Evolutionary conservation across 2,113 vertebrate species (phyloP).

Genomic region (Bothrops jararaca): DNA sequence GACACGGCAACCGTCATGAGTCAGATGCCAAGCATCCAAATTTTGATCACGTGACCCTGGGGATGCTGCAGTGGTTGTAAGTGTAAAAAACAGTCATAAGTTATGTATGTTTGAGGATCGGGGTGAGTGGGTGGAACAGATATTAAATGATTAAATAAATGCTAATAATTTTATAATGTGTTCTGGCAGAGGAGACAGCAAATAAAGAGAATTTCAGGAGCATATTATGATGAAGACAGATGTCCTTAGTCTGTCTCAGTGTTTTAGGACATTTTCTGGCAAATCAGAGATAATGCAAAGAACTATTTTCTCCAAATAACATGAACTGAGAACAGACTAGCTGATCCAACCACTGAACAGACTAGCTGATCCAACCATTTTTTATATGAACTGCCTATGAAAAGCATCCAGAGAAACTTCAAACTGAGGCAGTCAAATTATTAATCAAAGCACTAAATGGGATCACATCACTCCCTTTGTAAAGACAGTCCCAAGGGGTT

Average conservation of each 20-base stretch:
- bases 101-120: background rate
- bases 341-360: background rate
- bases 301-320: background rate
- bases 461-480: background rate
- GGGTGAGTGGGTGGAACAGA: background rate
- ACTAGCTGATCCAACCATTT: background rate
- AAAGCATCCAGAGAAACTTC: background rate
- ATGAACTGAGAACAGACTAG: background rate
- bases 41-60: too few species aligned
- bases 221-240: background rate
- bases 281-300: background rate
- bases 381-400: background rate
- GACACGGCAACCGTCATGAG: too few species aligned
- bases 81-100: too few species aligned
- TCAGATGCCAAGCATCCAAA: too few species aligned
- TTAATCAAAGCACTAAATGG: background rate
- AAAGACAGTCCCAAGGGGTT: background rate
- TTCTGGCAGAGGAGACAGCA: background rate
- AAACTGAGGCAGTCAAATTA: background rate
- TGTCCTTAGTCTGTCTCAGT: rapidly evolving
- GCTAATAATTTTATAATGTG: background rate
- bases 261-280: background rate
- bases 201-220: background rate
- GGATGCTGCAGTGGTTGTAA: too few species aligned
- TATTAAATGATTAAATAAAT: background rate